phyloP scores from a whole-genome alignment of 2,888 invertebrate species.

The Odontocolon sp. region DNA sequence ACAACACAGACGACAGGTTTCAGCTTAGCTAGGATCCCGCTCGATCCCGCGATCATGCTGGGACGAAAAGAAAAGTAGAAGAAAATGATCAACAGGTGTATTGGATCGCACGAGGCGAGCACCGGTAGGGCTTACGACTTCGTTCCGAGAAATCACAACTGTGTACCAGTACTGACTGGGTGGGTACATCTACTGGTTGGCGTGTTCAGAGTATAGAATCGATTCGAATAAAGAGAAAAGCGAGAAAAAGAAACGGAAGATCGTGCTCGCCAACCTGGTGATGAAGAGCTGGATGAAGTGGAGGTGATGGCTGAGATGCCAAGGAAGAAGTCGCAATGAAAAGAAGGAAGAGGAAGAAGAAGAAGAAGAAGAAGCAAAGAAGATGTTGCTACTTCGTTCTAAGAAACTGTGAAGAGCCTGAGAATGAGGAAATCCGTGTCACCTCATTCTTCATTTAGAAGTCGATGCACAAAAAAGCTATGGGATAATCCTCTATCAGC shows the following conservation, averaged over 20 bases:
- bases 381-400: conserved; percentile 53
- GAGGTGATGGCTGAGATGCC: conserved; percentile 66
- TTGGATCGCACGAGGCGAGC: conserved; percentile 53
- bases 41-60: conserved; percentile 39
- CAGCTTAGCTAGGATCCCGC: conserved; percentile 37
- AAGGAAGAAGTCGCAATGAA: conserved; percentile 47
- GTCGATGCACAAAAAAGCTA: not conserved
- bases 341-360: conserved; percentile 34
- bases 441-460: conserved; percentile 43
- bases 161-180: conserved; percentile 45
- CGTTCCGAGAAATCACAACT: conserved; percentile 56
- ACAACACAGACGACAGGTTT: conserved; percentile 34
- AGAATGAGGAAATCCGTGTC: conserved; percentile 57
- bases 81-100: conserved; percentile 57
- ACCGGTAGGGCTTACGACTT: conserved; percentile 53
- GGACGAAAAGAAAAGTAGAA: conserved; percentile 42
- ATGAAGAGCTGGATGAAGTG: conserved; percentile 66
- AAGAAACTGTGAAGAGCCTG: conserved; percentile 46
- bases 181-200: conserved; percentile 34
- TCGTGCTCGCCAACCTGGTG: conserved; percentile 18
- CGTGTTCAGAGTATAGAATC: conserved; percentile 57
- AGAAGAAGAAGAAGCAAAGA: conserved; percentile 60
- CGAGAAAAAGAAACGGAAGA: conserved; percentile 4
- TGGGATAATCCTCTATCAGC: conserved; percentile 30
- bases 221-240: conserved; percentile 32